phyloP scores from a whole-genome alignment of 1,140 invertebrate genomes.

The Microplitis mediator region DNA sequence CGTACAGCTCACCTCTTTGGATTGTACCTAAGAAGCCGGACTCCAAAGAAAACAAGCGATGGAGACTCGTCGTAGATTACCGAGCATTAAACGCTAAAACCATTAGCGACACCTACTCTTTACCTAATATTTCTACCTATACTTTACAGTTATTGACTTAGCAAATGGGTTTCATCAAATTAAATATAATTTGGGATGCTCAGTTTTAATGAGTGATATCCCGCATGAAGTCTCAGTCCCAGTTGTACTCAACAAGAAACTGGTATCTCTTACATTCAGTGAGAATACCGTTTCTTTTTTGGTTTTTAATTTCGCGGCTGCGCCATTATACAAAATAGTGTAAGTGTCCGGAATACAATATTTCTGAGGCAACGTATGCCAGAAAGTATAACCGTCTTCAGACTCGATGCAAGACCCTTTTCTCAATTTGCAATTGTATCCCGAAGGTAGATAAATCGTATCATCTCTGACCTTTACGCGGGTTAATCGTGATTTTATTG shows the following conservation, averaged over 20 bases:
- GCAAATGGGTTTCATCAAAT: background rate
- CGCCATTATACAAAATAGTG: constrained; percentile 27
- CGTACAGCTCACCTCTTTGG: too few relatives aligned
- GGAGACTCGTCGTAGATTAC: background rate
- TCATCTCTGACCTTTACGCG: constrained; percentile 9
- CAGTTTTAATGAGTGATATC: constrained; percentile 18
- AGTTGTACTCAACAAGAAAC: constrained; percentile 18
- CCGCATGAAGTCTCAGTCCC: constrained; percentile 19
- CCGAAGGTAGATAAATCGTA: constrained; percentile 21
- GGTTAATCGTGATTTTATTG: too few relatives aligned
- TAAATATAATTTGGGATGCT: constrained; percentile 34
- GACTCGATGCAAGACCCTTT: constrained; percentile 25
- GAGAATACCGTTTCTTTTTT: constrained; percentile 23
- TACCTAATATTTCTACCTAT: background rate
- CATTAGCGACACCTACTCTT: too few relatives aligned
- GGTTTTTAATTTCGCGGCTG: constrained; percentile 20
- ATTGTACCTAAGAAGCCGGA: background rate
- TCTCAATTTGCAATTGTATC: constrained; percentile 16
- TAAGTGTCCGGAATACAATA: constrained; percentile 19
- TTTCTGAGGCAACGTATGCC: constrained; percentile 16
- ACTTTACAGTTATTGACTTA: background rate
- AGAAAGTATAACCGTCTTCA: constrained; percentile 29
- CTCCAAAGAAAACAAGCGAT: background rate
- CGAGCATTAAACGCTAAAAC: too few relatives aligned
- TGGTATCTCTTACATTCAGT: constrained; percentile 15